Base-by-base conservation (phyloP, 2,888 invertebrate species). In the Callosobruchus maculatus region DNA sequence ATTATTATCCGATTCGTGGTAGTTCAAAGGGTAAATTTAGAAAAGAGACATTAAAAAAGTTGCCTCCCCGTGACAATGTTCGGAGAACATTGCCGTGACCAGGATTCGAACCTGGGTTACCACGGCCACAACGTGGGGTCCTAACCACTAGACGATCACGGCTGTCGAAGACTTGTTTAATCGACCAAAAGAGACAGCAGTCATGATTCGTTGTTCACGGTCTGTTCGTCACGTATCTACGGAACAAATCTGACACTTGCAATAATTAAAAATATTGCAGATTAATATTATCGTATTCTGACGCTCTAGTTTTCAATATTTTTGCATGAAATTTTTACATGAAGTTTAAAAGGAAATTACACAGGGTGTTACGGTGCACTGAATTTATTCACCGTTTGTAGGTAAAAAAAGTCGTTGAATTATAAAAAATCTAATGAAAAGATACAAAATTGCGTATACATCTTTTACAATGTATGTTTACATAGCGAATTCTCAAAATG, bases 101-200 rank as follows among this genome's bases (percentile, higher is more conserved):
- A 89, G 89, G 89, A 89, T 88, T 89, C 89, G 89, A 89, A 89
- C 89, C 89, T 89, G 89, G 89, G 89, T 89, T 89, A 89, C 88
- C 88, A 88, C 89, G 89, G 89, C 89, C 89, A 89, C 89, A 89
- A 89, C 89, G 89, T 88, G 88, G 88, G 88, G 89, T 89, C 84
- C 84, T 84, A 84, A 84, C 84, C 84, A 84, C 84, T 84, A 85
- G 84, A 84, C 85, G 84, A 85, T 85, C 85, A 85, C 85, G 85
- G 85, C 85, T 84, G 83, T 9, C 22, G 68, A 21, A 68, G 68
- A 18, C 68, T 21, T 68, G 68, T 1, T 21, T 68, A 13, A 49
- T 49, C 49, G 30, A 21, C 3, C 20, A 68, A 68, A 18, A 68
- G 1, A 68, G 1, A 68, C 68, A 21, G 13, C 20, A 13, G 7